Conservation (phyloP, 2,888 invertebrate genomes). For the Trichogramma evanescens region DNA sequence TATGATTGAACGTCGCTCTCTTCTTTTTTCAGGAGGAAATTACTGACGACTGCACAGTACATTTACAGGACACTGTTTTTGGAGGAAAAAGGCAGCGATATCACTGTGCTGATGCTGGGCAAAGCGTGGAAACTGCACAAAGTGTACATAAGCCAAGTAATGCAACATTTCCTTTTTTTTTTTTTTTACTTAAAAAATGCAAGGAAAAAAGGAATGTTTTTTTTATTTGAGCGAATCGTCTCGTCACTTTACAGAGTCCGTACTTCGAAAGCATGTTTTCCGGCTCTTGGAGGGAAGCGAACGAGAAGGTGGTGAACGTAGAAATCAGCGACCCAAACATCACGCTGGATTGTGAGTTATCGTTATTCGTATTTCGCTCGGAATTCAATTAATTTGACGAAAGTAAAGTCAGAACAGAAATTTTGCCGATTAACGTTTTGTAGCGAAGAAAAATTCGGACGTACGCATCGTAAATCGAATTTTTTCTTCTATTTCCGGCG, state of each 20-base stretch:
- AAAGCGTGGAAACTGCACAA: constrained; percentile 70
- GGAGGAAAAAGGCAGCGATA: constrained; percentile 69
- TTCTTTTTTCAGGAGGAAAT: constrained; percentile 53
- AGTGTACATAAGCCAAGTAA: constrained; percentile 66
- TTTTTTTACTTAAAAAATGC: constrained; percentile 25
- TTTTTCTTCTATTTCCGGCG: too few species aligned
- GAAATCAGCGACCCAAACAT: constrained; percentile 67
- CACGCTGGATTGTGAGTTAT: constrained; percentile 56
- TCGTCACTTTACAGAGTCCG: constrained; percentile 53
- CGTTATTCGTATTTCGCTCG: constrained; percentile 2
- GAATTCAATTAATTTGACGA: not conserved
- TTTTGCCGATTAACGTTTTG: too few species aligned
- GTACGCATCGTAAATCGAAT: too few species aligned
- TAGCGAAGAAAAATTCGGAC: too few species aligned
- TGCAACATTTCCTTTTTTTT: not conserved
- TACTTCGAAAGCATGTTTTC: constrained; percentile 77
- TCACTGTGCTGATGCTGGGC: constrained; percentile 64
- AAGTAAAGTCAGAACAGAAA: too few species aligned
- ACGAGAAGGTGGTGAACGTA: constrained; percentile 59
- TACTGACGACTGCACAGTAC: constrained; percentile 67
- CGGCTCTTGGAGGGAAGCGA: constrained; percentile 69
- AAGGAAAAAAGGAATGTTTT: not conserved
- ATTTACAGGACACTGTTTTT: constrained; percentile 71
- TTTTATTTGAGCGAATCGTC: not conserved
- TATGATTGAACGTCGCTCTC: not conserved